Evolutionary conservation across 2,888 invertebrate species (phyloP), one percentile per base, ranked within the genome.

Genomic region (Tricholauxania praeusta): DNA sequence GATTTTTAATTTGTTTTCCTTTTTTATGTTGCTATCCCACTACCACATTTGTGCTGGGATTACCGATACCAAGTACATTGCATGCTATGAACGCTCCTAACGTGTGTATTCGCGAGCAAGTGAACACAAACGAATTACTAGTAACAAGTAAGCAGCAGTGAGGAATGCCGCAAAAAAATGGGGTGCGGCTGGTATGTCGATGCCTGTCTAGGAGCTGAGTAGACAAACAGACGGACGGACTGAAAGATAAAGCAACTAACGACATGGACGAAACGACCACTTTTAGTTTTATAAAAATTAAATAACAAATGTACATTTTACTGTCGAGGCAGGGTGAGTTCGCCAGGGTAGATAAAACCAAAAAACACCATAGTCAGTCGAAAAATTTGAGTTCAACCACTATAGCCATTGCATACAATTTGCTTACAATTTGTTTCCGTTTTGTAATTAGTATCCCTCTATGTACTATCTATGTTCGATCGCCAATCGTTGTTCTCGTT

Each of bases 101-200:
- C 14, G 15, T 22, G 39, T 68, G 49, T 68, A 22, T 64, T 28
- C 14, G 10, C 28, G 51, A 49, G 48, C n/a, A 59, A 22, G 48
- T 28, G 8, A 39, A 10, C 28, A 28, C 28, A 28, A 4, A 28
- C 39, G 39, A 39, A 39, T 39, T 22, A 6, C 59, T n/a, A 17
- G 22, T 12, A 28, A 19, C 28, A 15, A 28, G 22, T 12, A 59
- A 14, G 32, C 15, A 59, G 59, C 51, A 51, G 39, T 39, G n/a
- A 71, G 71, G 57, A 55, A 71, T 53, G 71, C n/a, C 39, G 39
- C 12, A 19, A 15, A 39, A 39, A 55, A 55, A 22, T 57, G 64
- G 71, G 71, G 71, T 64, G 71, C 71, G 71, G 71, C 64, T 39
- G 57, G 68, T 15, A 39, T 49, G 47, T 52, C n/a, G 53, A 12